Percentiles rank a stretch among this genome's conserved stretches.
Evolutionary conservation across 1,140 invertebrate species (phyloP).

Genomic region (Eupristina koningsbergeri): DNA sequence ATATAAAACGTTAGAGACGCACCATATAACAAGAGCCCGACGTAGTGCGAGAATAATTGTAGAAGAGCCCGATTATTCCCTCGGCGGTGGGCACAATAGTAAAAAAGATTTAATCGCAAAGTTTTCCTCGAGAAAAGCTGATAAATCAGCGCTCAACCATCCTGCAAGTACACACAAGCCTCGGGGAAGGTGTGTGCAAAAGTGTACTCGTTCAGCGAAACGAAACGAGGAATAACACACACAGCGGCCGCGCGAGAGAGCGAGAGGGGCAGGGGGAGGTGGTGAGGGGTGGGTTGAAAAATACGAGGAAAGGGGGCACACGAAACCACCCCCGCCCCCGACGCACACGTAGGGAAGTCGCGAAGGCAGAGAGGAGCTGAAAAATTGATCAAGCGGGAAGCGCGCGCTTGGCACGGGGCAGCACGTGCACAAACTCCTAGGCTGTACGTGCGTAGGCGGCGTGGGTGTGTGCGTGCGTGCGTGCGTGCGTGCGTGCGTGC

Average conservation of each 20-base stretch:
- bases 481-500: slow-evolving; percentile 16
- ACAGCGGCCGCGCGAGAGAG: slow-evolving; percentile 1
- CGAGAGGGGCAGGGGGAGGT: not conserved
- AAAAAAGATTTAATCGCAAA: slow-evolving; percentile 53
- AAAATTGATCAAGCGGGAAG: slow-evolving; percentile 55
- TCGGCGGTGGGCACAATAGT: slow-evolving; percentile 40
- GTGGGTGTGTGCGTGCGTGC: too few species aligned
- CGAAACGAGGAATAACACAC: slow-evolving; percentile 2
- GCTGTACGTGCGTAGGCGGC: too few species aligned
- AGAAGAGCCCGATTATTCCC: slow-evolving; percentile 43
- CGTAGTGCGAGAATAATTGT: slow-evolving; percentile 46
- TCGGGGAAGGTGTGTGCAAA: slow-evolving; percentile 5
- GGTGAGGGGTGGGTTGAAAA: not conserved
- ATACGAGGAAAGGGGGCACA: slow-evolving; percentile 2
- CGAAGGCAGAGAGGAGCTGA: slow-evolving; percentile 43
- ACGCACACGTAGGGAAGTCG: not conserved
- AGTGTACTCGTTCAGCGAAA: slow-evolving; percentile 3
- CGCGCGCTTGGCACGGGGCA: slow-evolving; percentile 50
- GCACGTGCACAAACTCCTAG: slow-evolving; percentile 26
- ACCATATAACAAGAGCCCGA: slow-evolving; percentile 38
- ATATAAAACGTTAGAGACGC: slow-evolving; percentile 47
- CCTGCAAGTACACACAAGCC: not conserved
- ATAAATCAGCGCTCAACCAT: slow-evolving; percentile 38
- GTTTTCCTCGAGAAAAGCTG: slow-evolving; percentile 50
- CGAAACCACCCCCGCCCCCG: not conserved